Conservation (phyloP, 2,888 invertebrate species). For the Caenorhabditis panamensis region DNA sequence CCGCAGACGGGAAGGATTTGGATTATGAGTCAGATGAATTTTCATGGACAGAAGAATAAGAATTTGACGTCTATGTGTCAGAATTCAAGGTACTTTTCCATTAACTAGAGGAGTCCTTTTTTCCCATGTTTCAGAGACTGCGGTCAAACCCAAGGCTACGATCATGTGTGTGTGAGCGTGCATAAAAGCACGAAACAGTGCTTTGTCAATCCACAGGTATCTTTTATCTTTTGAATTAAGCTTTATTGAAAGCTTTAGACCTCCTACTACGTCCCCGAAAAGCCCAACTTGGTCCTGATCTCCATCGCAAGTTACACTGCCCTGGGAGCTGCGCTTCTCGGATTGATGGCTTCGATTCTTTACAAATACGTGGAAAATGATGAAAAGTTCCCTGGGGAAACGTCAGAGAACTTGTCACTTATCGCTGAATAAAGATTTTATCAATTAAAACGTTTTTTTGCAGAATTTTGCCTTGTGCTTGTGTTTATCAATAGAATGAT, state of each 20-base stretch:
- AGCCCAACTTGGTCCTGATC: conserved; percentile 1
- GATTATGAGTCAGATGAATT: conserved; percentile 27
- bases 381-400: background rate
- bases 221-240: background rate
- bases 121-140: conserved; percentile 36
- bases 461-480: too few species aligned
- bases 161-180: conserved; percentile 31
- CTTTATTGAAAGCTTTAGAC: background rate
- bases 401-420: background rate
- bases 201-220: conserved; percentile 24
- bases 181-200: background rate
- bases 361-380: conserved; percentile 9
- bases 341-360: conserved; percentile 18
- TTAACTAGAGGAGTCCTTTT: background rate
- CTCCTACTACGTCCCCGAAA: conserved; percentile 11
- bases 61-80: background rate
- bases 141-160: conserved; percentile 2
- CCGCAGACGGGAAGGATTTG: conserved; percentile 12
- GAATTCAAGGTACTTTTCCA: background rate
- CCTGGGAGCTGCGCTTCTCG: conserved; percentile 21
- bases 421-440: too few species aligned
- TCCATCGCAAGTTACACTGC: conserved; percentile 8
- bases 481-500: too few species aligned
- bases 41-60: conserved; percentile 14
- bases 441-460: too few species aligned